Evolutionary conservation across 2,797 vertebrate species (phyloP), one percentile per base, ranked within the genome.

Genomic region (Microctenopoma steveboyesi): DNA sequence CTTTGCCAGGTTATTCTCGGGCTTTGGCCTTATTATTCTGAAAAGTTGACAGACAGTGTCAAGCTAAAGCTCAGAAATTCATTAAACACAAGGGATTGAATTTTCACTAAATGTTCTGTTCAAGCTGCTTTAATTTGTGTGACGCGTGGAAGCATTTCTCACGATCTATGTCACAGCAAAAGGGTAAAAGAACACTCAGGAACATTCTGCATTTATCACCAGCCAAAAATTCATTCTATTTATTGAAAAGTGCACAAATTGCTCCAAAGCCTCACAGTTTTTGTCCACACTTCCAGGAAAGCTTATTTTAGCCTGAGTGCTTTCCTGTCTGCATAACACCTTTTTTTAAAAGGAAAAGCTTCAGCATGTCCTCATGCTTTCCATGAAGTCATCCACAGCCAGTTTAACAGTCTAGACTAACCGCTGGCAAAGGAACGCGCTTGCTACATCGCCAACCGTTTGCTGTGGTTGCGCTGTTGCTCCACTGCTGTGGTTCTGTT

Each of bases 391-490:
- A 89, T 80, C 79, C 73, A 68, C 52, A 81, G 76, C 66, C 47
- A 61, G 46, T 81, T 78, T 64, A 76, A 64, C 49, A 72, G 85
- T 91, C 86, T 79, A 76, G 80, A 87, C 84, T 69, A 78, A 76
- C 66, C 85, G 58, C 87, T 91, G 91, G 84, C 88, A 89, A 81
- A 79, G 69, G 66, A 79, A 70, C 62, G 33, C 69, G 82, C 64
- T 78, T 86, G 69, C 56, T 72, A 8, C 39, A 60, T 53, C 6
- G 66, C 86, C 87, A 88, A 50, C 56, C 60, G 50, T 72, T 70
- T 35, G 55, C 84, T 88, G 78, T 86, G 86, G 86, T 85, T 72
- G 79, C 81, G 64, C 80, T 74, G 61, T 42, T 69, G 76, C 64
- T 73, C 52, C 30, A 16, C 70, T 71, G 55, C 69, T 82, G 48